Conservation (phyloP, 2,113 vertebrate species). For the Rhinoptilus africanus region DNA sequence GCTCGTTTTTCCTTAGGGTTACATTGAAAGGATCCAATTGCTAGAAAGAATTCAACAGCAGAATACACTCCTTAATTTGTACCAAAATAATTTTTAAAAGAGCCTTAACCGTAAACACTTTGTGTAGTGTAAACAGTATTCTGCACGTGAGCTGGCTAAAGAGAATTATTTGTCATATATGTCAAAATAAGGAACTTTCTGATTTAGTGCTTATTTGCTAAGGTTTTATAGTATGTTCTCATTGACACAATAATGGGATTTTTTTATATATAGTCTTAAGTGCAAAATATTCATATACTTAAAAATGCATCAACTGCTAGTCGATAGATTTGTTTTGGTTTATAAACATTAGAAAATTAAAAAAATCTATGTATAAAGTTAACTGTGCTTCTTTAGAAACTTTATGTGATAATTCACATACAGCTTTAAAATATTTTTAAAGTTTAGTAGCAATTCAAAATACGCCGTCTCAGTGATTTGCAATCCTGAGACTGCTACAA, state of each 20-base stretch:
- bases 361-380: conserved; percentile 73
- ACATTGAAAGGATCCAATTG: not conserved
- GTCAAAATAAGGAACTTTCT: not conserved
- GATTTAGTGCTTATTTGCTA: not conserved
- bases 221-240: not conserved
- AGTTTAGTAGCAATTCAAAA: conserved; percentile 35
- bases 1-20: not conserved
- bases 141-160: not conserved
- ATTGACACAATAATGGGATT: not conserved
- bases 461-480: not conserved
- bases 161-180: not conserved
- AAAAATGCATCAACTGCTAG: conserved; percentile 55
- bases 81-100: not conserved
- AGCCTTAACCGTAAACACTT: conserved; percentile 7
- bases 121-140: conserved; percentile 10
- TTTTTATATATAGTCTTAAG: not conserved
- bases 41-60: not conserved
- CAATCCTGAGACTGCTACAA: not conserved
- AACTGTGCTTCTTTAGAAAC: conserved; percentile 75
- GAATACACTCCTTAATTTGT: not conserved
- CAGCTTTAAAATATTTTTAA: conserved; percentile 46
- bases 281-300: conserved; percentile 69
- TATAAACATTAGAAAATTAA: conserved; percentile 72
- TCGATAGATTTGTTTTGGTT: conserved; percentile 45
- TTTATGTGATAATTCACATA: conserved; percentile 40